Evolutionary conservation across 2,113 vertebrate genomes (phyloP).

Genomic region (Dasyurus viverrinus): DNA sequence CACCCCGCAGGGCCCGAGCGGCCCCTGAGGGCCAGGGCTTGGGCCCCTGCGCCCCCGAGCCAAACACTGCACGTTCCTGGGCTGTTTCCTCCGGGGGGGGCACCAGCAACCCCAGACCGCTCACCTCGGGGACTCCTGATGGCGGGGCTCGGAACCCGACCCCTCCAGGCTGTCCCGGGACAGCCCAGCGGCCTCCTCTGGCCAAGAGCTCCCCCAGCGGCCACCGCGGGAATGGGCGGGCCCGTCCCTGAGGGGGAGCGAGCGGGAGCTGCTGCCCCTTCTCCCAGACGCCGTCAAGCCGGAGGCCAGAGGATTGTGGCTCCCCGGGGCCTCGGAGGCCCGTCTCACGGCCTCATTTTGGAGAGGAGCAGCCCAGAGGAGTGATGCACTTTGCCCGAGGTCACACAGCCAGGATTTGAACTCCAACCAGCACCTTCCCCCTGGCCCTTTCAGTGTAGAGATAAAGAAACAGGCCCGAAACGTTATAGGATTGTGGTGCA

Average conservation of each 20-base stretch:
- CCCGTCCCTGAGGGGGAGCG: background rate
- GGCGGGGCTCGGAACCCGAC: too few relatives aligned
- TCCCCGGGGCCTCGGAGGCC: too few relatives aligned
- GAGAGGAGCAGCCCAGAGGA: background rate
- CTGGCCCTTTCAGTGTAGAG: background rate
- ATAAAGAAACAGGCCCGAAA: background rate
- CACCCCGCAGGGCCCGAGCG: too few relatives aligned
- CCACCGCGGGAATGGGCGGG: too few relatives aligned
- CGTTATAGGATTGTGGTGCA: background rate
- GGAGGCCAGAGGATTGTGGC: background rate
- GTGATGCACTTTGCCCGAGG: background rate
- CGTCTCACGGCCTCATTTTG: background rate
- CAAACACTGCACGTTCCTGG: background rate
- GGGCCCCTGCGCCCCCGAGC: accelerated
- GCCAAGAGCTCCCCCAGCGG: background rate
- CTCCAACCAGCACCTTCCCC: background rate
- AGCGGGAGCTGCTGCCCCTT: background rate
- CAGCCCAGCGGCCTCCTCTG: background rate
- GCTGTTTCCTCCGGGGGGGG: background rate
- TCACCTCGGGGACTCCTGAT: background rate
- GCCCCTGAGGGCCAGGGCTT: too few relatives aligned
- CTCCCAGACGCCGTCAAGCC: background rate
- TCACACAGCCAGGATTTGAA: background rate
- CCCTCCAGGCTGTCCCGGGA: background rate
- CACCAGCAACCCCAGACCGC: background rate